Percentiles rank a stretch among this genome's conserved stretches.
Conservation (phyloP, 1,140 invertebrate species). For the Meloidogyne chitwoodi region DNA sequence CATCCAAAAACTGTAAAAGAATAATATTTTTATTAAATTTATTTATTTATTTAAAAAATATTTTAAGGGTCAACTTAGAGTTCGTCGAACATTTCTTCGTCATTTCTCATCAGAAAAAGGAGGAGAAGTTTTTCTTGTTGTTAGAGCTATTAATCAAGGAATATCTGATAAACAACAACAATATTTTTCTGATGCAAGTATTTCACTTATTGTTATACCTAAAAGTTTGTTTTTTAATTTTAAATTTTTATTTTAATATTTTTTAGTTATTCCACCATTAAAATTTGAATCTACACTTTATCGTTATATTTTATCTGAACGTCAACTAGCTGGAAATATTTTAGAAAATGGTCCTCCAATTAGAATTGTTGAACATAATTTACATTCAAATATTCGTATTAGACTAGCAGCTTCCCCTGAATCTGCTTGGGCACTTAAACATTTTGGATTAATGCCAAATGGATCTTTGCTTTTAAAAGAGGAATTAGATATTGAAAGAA, state of each 20-base stretch:
- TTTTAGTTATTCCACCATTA: not conserved
- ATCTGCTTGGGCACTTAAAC: not conserved
- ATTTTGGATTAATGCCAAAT: constrained; percentile 42
- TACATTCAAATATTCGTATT: constrained; percentile 19
- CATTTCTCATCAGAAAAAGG: not conserved
- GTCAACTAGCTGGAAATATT: constrained; percentile 28
- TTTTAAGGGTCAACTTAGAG: constrained; percentile 12
- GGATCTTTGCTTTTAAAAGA: constrained; percentile 40
- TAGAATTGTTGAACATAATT: constrained; percentile 17
- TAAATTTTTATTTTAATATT: not conserved
- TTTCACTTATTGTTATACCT: constrained; percentile 15
- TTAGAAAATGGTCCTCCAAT: constrained; percentile 23
- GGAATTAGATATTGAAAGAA: constrained; percentile 28
- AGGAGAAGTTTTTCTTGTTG: constrained; percentile 45
- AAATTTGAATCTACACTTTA: constrained; percentile 31
- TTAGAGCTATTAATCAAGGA: constrained; percentile 48
- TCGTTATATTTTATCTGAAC: constrained; percentile 39
- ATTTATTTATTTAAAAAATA: constrained; percentile 38
- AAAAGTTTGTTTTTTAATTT: not conserved
- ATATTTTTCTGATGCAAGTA: constrained; percentile 53
- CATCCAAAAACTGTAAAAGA: constrained; percentile 34
- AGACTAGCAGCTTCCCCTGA: constrained; percentile 11
- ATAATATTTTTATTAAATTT: constrained; percentile 29
- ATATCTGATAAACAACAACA: constrained; percentile 19
- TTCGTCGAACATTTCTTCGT: not conserved